Base-by-base conservation (phyloP, 2,888 invertebrate species). In the Arge pagana region DNA sequence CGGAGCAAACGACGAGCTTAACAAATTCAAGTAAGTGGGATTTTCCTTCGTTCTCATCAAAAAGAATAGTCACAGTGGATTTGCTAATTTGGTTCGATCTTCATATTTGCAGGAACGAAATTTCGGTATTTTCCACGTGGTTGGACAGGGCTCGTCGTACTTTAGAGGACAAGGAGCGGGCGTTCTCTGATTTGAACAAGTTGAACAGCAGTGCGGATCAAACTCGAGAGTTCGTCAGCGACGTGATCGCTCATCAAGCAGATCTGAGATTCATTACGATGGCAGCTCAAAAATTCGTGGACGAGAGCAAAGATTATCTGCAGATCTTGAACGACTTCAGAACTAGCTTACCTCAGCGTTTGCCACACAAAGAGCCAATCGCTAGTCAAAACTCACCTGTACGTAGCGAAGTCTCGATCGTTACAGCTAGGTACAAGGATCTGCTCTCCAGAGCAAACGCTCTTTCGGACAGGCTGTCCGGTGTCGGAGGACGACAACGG, bases 191-290 rank as follows among this genome's bases (percentile, higher is more conserved):
- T 69, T 76, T 93, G 60, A 86, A 87, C 62, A 83, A 86, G 49
- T 74, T 92, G 16, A 81, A 85, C 35, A 82, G 82, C 7, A 88
- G 88, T 69, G 83, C 86, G 19, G 92, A 93, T 60, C 85, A 87
- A n/a, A 89, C 90, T 4, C 83, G 91, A 26, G 93, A 93, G 66
- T 93, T 95, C 74, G 90, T 94, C 23, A 90, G 89, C 57, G 95
- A 95, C 77, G 93, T 97, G 2, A 94, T 96, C 68, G 90, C 94
- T 0, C 96, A 96, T 72, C 96, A 96, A 76, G 97, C 95, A 0
- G 97, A 97, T 78, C 79, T 96, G 23, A 81, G 96, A 52, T 97
- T 96, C 77, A 93, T 97, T 62, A 93, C 94, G 3, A 95, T 96
- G 91, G 89, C 95, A 1, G 94, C 94, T 1, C 95, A 96, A 79